Percentiles rank a stretch among this genome's conserved stretches.
Evolutionary conservation across 2,113 vertebrate species (phyloP).

Genomic region (Dendropsophus ebraccatus): DNA sequence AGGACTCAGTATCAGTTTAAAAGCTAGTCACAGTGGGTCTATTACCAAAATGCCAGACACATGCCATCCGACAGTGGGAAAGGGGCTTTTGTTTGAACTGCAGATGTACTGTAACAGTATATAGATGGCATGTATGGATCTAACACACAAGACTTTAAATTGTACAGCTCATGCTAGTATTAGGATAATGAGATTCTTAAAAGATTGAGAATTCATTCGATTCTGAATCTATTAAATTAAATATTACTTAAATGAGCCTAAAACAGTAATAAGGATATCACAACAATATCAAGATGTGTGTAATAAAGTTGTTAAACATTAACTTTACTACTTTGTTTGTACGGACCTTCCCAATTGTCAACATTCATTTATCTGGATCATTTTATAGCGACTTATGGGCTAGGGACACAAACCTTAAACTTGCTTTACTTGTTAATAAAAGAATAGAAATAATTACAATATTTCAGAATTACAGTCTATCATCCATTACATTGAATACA

Average conservation of each 20-base stretch:
- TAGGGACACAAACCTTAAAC: too few species aligned
- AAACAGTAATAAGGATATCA: background rate
- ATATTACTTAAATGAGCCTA: background rate
- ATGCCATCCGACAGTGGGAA: constrained; percentile 59
- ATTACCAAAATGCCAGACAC: constrained; percentile 58
- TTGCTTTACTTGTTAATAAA: too few species aligned
- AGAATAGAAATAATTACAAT: too few species aligned
- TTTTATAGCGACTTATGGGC: too few species aligned
- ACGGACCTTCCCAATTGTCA: background rate
- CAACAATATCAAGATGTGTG: background rate
- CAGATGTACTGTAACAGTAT: background rate
- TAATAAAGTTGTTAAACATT: background rate
- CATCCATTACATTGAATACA: background rate
- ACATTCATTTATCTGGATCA: background rate
- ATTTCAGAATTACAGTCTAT: background rate
- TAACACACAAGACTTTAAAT: background rate
- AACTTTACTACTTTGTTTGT: background rate
- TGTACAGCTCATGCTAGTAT: background rate
- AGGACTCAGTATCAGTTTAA: constrained; percentile 66
- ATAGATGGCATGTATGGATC: background rate
- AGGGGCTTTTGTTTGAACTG: background rate
- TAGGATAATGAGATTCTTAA: background rate
- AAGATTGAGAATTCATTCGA: background rate
- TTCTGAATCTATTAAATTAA: background rate
- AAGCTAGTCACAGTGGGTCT: constrained; percentile 61